Evolutionary conservation across 2,888 invertebrate species (phyloP).

Genomic region (Diplolepis rosae): DNA sequence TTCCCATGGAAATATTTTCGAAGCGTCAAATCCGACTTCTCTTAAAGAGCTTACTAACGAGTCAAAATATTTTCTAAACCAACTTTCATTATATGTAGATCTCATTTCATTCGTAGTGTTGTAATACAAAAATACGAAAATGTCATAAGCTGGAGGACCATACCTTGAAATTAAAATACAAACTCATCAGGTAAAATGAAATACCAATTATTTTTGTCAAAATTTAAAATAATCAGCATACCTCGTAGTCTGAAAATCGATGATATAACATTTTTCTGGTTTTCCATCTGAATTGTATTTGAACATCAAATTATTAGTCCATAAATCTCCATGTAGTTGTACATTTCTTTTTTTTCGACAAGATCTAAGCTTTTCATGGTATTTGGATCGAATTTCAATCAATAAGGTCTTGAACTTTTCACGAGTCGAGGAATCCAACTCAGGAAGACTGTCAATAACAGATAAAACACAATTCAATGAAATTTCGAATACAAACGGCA

Average conservation of each 20-base stretch:
- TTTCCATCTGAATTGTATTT: constrained; percentile 60
- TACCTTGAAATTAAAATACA: too few species aligned
- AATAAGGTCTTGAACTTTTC: constrained; percentile 8
- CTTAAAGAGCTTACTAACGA: constrained; percentile 49
- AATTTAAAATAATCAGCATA: too few species aligned
- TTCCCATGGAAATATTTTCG: constrained; percentile 50
- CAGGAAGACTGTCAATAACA: constrained; percentile 1
- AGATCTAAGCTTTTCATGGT: constrained; percentile 46
- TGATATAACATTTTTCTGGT: constrained; percentile 65
- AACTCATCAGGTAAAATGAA: too few species aligned
- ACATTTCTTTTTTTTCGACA: constrained; percentile 63
- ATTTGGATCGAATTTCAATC: constrained; percentile 39
- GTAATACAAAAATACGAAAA: constrained; percentile 67
- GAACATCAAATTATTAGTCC: constrained; percentile 70
- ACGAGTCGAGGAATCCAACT: constrained; percentile 8
- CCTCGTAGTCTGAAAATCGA: constrained; percentile 76
- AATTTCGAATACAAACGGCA: constrained; percentile 11
- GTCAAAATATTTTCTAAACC: constrained; percentile 61
- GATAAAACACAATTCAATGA: constrained; percentile 7
- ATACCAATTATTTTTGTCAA: too few species aligned
- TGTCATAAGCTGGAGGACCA: constrained; percentile 68
- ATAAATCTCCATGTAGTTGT: constrained; percentile 71
- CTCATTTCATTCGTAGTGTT: constrained; percentile 62
- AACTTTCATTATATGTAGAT: constrained; percentile 52
- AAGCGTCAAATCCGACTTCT: constrained; percentile 42